Conservation (phyloP, 2,113 vertebrate genomes). For the Catagonus wagneri region DNA sequence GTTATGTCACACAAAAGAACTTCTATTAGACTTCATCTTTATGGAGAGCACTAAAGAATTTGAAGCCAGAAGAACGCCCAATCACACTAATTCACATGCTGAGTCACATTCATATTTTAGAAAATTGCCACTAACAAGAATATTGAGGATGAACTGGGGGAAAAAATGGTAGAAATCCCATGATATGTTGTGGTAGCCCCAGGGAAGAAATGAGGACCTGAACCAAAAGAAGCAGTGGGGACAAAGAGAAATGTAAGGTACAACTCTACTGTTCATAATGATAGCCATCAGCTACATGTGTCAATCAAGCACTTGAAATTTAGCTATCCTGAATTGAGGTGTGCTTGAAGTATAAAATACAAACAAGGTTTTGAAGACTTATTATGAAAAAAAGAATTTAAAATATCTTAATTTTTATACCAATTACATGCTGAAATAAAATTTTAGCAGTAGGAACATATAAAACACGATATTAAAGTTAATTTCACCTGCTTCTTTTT, state of each 20-base stretch:
- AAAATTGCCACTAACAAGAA: constrained; percentile 47
- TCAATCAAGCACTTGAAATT: neutral
- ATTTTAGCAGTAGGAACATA: neutral
- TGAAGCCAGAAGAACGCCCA: neutral
- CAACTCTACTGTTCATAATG: neutral
- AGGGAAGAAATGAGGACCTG: neutral
- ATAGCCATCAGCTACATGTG: neutral
- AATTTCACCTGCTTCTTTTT: neutral
- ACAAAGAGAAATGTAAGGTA: constrained; percentile 4
- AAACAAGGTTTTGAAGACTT: neutral
- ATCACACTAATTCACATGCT: constrained; percentile 1
- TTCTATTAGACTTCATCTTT: neutral
- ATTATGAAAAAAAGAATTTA: neutral
- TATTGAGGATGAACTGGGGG: neutral
- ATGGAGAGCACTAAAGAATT: neutral
- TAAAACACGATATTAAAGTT: constrained; percentile 9
- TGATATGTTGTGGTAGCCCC: neutral
- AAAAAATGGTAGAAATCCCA: constrained; percentile 18
- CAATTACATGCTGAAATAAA: neutral
- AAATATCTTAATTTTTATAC: neutral
- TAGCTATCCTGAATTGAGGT: neutral
- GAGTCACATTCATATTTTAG: constrained; percentile 10
- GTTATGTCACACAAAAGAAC: neutral
- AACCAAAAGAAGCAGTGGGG: neutral
- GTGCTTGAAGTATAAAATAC: neutral